Base-by-base conservation (phyloP, 1,140 invertebrate species). In the Caenorhabditis latens region DNA sequence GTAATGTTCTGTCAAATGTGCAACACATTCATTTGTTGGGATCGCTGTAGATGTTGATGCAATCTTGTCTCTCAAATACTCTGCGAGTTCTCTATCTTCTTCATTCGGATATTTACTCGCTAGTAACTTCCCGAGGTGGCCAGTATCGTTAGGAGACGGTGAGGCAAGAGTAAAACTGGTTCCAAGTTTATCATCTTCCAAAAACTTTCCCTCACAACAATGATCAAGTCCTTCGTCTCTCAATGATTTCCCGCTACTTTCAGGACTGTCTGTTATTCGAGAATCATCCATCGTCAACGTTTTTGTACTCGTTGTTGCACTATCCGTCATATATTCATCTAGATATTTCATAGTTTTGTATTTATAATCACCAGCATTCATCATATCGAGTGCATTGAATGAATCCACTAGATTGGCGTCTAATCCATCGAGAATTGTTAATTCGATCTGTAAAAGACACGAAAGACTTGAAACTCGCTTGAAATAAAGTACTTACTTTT, bases 281-380 rank as follows among this genome's bases (percentile, higher is more conserved):
- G 87, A 79, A 65, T 88, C 87, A 16, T 71, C 53, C 50, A 84
- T 84, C 5, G 43, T 83, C 14, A 71, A 24, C 4, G 83, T 82
- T 43, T 85, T 71, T 21, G 40, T 53, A 63, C 61, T 82, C 11
- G 61, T 71, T 21, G 87, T 85, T 14, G 83, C 53, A 32, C 84
- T 85, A 32, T 88, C 87, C 19, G 83, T 84, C 87, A 88, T 88
- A 46, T 79, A 88, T 55, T 88, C 86, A 21, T 63, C 87, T 65
- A 88, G 40, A 84, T 79, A 85, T 8, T 79, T 61, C 16, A 84
- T n/a, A 55, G 82, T 84, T 58, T 57, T 57, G 19, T 58, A 50
- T 50, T 84, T 84, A 21, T 84, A 63, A 21, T 63, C 53, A 21
- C 82, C 82, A 19, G 43, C 32, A 53, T 79, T 13, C 46, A 79